Evolutionary conservation across 2,797 vertebrate genomes (phyloP).

Genomic region (Cryptoblepharus egeriae): DNA sequence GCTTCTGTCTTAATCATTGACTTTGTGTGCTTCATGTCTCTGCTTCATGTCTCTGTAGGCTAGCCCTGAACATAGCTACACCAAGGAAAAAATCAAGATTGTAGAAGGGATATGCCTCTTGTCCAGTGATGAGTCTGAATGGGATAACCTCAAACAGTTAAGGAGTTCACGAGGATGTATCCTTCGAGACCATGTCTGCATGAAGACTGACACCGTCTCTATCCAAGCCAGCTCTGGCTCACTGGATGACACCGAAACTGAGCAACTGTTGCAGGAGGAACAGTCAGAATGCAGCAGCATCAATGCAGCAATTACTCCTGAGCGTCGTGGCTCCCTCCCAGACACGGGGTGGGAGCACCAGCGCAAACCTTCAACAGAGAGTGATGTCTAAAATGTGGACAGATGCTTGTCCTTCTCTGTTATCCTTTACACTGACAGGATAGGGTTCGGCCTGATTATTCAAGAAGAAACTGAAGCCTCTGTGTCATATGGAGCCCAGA

Average conservation of each 20-base stretch:
- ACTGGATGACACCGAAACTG: constrained; percentile 93
- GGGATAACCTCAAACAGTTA: constrained; percentile 97
- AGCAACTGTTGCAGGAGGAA: constrained; percentile 96
- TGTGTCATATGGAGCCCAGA: constrained; percentile 40
- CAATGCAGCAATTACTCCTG: constrained; percentile 84
- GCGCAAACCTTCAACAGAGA: constrained; percentile 93
- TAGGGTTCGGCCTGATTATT: constrained; percentile 56
- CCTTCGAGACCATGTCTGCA: constrained; percentile 91
- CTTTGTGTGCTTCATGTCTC: constrained; percentile 33
- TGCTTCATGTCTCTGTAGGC: constrained; percentile 74
- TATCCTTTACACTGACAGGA: constrained; percentile 55
- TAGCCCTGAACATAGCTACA: constrained; percentile 89
- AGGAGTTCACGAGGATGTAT: constrained; percentile 90
- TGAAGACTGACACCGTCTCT: constrained; percentile 96
- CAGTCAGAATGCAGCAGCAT: constrained; percentile 96
- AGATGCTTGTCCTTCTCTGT: constrained; percentile 32
- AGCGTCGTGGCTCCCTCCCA: constrained; percentile 87
- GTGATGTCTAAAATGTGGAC: constrained; percentile 84
- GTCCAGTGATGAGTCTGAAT: constrained; percentile 91
- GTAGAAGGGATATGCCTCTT: constrained; percentile 97
- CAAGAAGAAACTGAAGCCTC: constrained; percentile 50
- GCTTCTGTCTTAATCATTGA: constrained; percentile 47
- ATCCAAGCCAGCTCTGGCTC: constrained; percentile 96
- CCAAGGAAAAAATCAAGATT: constrained; percentile 97
- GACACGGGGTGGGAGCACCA: constrained; percentile 94